phyloP scores from a whole-genome alignment of 37 sponge, comb jelly and placozoan species.

The Chondrosia reniformis region DNA sequence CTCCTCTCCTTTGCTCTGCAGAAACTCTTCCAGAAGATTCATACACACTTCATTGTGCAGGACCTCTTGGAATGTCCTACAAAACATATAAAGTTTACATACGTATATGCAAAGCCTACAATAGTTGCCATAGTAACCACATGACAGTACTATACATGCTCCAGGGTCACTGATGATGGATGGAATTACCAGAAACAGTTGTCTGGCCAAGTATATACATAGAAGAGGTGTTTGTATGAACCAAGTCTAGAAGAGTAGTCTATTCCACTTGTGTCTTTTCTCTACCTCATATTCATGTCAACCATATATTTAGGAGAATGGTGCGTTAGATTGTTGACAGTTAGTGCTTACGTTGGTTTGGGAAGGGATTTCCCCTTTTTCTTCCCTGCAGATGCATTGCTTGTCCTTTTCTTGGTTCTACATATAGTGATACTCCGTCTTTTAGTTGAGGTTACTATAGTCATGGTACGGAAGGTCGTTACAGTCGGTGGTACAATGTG shows the following conservation, averaged over 20 bases:
- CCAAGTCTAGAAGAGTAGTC: too few species aligned
- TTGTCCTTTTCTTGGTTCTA: background rate
- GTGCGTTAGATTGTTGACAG: too few species aligned
- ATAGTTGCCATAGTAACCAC: too few species aligned
- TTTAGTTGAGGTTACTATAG: background rate
- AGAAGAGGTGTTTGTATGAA: too few species aligned
- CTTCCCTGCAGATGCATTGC: background rate
- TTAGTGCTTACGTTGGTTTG: background rate
- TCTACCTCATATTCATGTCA: too few species aligned
- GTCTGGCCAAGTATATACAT: too few species aligned
- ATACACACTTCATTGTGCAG: slow-evolving; percentile 38
- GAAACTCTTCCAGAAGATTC: slow-evolving; percentile 37
- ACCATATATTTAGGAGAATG: too few species aligned
- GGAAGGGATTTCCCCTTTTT: background rate
- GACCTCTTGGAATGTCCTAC: slow-evolving; percentile 48
- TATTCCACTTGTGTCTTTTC: too few species aligned
- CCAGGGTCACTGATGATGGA: too few species aligned
- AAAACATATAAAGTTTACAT: background rate
- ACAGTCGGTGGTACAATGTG: slow-evolving; percentile 19
- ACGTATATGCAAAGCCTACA: too few species aligned
- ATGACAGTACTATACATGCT: too few species aligned
- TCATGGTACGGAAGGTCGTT: slow-evolving; percentile 4
- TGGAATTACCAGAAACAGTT: too few species aligned
- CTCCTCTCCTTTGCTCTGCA: slow-evolving; percentile 31
- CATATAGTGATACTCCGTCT: background rate